Evolutionary conservation across 2,888 invertebrate species (phyloP).

Genomic region (Sclerodermus sp.): DNA sequence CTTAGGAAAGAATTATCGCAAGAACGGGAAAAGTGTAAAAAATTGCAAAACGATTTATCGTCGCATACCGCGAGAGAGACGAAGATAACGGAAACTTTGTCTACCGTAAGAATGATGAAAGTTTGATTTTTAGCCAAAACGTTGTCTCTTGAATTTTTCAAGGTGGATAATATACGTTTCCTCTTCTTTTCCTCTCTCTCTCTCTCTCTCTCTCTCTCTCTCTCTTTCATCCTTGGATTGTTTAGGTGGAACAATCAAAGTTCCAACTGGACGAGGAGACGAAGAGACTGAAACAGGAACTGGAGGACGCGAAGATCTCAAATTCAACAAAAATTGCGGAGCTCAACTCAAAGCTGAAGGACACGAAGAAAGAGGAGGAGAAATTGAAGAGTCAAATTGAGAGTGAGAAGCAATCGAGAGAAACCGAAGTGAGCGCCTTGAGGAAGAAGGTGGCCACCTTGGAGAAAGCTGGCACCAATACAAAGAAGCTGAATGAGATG

Average conservation of each 20-base stretch:
- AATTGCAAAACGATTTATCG: constrained; percentile 63
- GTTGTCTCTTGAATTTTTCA: no score
- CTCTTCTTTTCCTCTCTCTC: no score
- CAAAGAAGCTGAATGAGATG: constrained; percentile 68
- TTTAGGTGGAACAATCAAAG: constrained; percentile 64
- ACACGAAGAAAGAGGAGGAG: constrained; percentile 64
- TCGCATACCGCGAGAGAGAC: constrained; percentile 43
- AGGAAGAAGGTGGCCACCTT: constrained; percentile 72
- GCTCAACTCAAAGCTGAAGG: constrained; percentile 60
- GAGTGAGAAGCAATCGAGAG: constrained; percentile 76
- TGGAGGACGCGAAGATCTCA: constrained; percentile 57
- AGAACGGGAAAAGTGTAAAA: constrained; percentile 67
- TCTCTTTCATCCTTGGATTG: constrained; percentile 19
- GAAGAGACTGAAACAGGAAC: constrained; percentile 66
- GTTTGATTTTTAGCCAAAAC: constrained; percentile 8
- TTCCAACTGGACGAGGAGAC: constrained; percentile 63
- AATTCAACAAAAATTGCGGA: constrained; percentile 59
- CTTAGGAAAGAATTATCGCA: constrained; percentile 59
- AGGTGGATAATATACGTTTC: no score
- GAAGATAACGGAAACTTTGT: constrained; percentile 45
- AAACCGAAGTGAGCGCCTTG: constrained; percentile 74
- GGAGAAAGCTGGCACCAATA: constrained; percentile 66
- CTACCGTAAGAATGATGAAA: constrained; percentile 38
- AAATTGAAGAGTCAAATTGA: constrained; percentile 70
- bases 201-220: no score